Evolutionary conservation across 2,113 vertebrate species (phyloP).

Genomic region (Progne subis): DNA sequence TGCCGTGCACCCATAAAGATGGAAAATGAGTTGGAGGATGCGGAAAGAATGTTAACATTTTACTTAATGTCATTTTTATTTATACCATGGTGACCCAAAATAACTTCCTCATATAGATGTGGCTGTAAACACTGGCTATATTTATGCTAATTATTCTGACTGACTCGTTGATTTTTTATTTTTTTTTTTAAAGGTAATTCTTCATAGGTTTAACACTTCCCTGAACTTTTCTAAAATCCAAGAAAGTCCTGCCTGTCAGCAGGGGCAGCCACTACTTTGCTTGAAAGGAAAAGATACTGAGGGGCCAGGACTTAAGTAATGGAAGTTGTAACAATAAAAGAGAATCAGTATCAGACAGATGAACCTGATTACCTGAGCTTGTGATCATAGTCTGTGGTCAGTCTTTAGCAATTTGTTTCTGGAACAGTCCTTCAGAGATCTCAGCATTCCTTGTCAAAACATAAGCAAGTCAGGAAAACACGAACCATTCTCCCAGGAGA

Average conservation of each 20-base stretch:
- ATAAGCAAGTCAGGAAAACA: neutral
- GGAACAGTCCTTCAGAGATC: neutral
- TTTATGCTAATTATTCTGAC: conserved; percentile 10
- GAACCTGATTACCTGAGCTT: neutral
- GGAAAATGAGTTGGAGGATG: neutral
- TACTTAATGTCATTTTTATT: conserved; percentile 2
- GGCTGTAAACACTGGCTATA: neutral
- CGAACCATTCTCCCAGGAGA: neutral
- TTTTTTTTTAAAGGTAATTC: neutral
- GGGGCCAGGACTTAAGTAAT: neutral
- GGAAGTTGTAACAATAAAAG: neutral
- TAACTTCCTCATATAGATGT: neutral
- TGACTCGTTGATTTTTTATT: neutral
- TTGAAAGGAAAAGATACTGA: neutral
- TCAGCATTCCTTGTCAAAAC: neutral
- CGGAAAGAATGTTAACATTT: neutral
- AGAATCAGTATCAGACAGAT: neutral
- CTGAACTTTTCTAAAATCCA: neutral
- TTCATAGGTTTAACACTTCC: neutral
- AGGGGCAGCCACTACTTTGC: neutral
- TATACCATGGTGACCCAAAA: neutral
- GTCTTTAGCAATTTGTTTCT: neutral
- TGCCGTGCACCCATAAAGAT: neutral
- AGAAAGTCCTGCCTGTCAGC: neutral
- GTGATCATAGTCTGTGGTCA: neutral